These are phyloP conservation scores for Silurus glanis DNA, from an alignment of 2,113 vertebrate species.

Conservation along the genomic window DNA sequence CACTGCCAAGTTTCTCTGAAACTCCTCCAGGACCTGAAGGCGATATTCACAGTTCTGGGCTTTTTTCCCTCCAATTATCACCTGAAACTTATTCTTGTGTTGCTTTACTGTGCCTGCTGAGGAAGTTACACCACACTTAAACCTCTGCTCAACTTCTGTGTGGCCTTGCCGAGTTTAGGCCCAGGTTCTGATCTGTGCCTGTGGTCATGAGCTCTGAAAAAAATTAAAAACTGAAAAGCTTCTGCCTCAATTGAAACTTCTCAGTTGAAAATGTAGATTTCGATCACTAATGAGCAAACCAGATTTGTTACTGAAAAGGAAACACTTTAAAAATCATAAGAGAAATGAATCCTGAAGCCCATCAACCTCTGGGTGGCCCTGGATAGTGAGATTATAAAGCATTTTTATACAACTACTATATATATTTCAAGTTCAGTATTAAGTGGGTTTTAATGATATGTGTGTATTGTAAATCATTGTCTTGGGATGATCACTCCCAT, in stretches of 20 bases:
- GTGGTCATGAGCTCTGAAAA: background rate
- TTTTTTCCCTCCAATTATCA: conserved; percentile 49
- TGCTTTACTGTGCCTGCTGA: conserved; percentile 41
- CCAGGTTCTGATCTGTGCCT: conserved; percentile 1
- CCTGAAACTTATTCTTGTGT: conserved; percentile 45
- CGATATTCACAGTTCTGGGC: conserved; percentile 47
- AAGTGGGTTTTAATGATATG: background rate
- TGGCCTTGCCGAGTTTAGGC: background rate
- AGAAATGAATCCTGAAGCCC: background rate
- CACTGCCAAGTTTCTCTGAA: conserved; percentile 52
- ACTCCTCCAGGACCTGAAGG: conserved; percentile 53
- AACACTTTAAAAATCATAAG: background rate
- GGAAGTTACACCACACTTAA: conserved; percentile 35
- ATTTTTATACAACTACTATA: background rate
- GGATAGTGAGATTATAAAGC: background rate
- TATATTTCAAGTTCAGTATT: background rate
- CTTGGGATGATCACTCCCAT: too few relatives aligned
- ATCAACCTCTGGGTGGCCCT: background rate
- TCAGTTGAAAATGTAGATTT: background rate
- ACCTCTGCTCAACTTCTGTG: conserved; percentile 29
- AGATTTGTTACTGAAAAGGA: background rate
- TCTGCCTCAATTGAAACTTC: background rate
- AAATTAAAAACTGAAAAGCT: background rate
- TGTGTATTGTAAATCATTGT: too few relatives aligned
- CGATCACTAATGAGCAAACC: background rate